Conservation (phyloP, 53 echinoderm and acorn worm genomes). For the Echinometra lucunter region DNA sequence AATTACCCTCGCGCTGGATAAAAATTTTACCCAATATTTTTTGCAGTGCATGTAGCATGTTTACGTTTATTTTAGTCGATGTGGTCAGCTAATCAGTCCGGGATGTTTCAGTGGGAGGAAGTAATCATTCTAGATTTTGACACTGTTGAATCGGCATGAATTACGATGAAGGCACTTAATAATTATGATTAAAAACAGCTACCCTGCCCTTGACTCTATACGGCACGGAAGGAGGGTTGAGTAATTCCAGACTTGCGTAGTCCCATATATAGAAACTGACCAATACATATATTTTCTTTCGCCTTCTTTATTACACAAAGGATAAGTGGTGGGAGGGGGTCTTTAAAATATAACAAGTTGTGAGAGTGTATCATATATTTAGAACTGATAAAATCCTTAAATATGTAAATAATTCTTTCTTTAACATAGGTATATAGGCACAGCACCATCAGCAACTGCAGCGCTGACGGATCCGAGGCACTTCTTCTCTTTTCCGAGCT, state of each 20-base stretch:
- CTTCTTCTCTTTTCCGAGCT: not conserved
- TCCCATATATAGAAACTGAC: slow-evolving; percentile 12
- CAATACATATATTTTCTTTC: not conserved
- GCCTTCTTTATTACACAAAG: not conserved
- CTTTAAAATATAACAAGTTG: not conserved
- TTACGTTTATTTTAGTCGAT: not conserved
- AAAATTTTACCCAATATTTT: too few relatives aligned
- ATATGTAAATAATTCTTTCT: not conserved
- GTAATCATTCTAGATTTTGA: slow-evolving; percentile 33
- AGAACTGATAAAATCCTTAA: not conserved
- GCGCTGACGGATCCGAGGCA: not conserved
- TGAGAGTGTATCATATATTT: not conserved
- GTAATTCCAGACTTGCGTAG: slow-evolving; percentile 13
- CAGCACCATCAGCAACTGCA: not conserved
- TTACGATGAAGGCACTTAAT: slow-evolving; percentile 1
- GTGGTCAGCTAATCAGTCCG: not conserved
- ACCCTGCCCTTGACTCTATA: slow-evolving; percentile 35
- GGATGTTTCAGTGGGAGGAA: not conserved
- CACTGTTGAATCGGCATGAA: slow-evolving; percentile 16
- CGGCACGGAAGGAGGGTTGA: slow-evolving; percentile 17
- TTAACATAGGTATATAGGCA: not conserved
- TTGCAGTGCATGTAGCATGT: not conserved
- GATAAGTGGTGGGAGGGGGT: not conserved
- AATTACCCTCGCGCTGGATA: too few relatives aligned
- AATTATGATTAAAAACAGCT: slow-evolving; percentile 12